Evolutionary conservation across 2,113 vertebrate genomes (phyloP), one percentile per base, ranked within the genome.

Genomic region (Aspiorhynchus laticeps): DNA sequence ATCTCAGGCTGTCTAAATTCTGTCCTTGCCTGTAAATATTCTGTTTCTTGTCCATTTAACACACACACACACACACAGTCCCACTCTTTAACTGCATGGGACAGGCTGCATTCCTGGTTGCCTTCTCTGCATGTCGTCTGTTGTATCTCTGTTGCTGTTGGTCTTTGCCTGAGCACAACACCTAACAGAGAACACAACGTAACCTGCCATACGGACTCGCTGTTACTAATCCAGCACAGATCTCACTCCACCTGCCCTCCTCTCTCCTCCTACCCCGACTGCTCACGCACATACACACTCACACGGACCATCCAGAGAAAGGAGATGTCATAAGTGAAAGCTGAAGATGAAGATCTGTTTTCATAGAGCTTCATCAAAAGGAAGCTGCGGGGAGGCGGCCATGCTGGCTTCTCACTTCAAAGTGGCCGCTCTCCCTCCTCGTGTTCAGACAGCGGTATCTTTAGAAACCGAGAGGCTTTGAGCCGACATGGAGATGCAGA

Each of bases 81-180:
- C 65, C 61, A 67, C 53, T 79, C 21, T 87, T 33, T 81, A 74
- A 83, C 61, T 88, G 89, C 89, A 90, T 90, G 89, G 51, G 77
- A 87, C 82, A 85, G 76, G 85, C 87, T 81, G 73, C 79, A 79
- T 75, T 88, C 69, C 79, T 33, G 26, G 85, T 85, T 86, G 81
- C 81, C 84, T 88, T 80, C 73, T 75, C 11, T 88, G 87, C 89
- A 88, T 90, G 89, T 78, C 82, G 67, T 88, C 80, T 38, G 33
- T 87, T 71, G 63, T 65, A 80, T 86, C 28, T 88, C 78, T 82
- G 76, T 83, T 78, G 61, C 73, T 87, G 76, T 85, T 33, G 24
- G 65, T 56, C 82, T 73, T 73, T 56, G 69, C 81, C 84, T 88
- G 76, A 84, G 87, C 82, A 85, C 75, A 33, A 86, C 51, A 65